Conservation (phyloP, 2,888 invertebrate species). For the Dynastes tityus region DNA sequence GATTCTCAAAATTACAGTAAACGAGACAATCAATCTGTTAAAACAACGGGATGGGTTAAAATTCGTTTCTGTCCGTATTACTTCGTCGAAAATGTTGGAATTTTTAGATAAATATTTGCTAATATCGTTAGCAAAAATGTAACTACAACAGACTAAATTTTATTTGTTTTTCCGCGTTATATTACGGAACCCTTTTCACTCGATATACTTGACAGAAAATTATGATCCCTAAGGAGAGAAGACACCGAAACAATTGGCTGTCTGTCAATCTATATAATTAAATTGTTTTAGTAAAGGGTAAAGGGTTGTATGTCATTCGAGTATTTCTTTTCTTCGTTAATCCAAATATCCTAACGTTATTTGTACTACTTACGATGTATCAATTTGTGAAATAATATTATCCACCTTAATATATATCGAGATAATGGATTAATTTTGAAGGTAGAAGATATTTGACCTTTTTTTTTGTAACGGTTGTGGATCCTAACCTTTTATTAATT, state of each 20-base stretch:
- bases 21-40: constrained; percentile 50
- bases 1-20: constrained; percentile 54
- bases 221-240: constrained; percentile 65
- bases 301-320: constrained; percentile 22
- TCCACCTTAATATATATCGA: background rate
- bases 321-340: constrained; percentile 19
- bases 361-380: background rate
- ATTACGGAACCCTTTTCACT: constrained; percentile 46
- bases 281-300: constrained; percentile 66
- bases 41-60: constrained; percentile 33
- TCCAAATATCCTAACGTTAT: constrained; percentile 38
- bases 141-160: background rate
- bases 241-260: constrained; percentile 72
- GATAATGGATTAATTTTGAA: background rate
- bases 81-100: constrained; percentile 1
- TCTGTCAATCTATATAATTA: constrained; percentile 72
- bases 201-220: constrained; percentile 55
- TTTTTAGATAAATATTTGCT: constrained; percentile 22
- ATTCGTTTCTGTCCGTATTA: constrained; percentile 10
- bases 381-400: background rate
- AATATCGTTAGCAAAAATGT: background rate
- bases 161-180: background rate
- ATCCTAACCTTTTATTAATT: constrained; percentile 3
- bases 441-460: background rate
- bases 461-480: constrained; percentile 20